Evolutionary conservation across 1,140 invertebrate species (phyloP).

Genomic region (Leguminivora glycinivorella): DNA sequence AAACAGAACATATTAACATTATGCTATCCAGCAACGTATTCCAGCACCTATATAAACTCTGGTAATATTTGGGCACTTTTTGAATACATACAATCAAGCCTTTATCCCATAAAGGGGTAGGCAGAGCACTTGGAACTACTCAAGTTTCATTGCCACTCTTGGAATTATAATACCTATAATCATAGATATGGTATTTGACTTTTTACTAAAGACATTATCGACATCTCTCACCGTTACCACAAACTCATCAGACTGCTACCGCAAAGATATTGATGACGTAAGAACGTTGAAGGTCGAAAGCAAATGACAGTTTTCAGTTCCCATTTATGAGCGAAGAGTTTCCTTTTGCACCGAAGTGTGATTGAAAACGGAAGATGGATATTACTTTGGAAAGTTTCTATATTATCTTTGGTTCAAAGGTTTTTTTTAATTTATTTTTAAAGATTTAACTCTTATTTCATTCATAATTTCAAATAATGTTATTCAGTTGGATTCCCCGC

Average conservation of each 20-base stretch:
- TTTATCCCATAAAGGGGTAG: too few relatives aligned
- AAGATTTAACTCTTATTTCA: too few relatives aligned
- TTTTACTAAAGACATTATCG: background rate
- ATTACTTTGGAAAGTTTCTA: background rate
- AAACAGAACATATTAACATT: too few relatives aligned
- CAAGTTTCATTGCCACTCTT: too few relatives aligned
- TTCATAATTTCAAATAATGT: too few relatives aligned
- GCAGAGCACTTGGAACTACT: too few relatives aligned
- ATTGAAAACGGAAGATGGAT: slow-evolving; percentile 1
- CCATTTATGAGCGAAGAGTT: background rate
- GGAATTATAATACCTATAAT: background rate
- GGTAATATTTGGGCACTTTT: too few relatives aligned
- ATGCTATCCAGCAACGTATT: too few relatives aligned
- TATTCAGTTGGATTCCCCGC: too few relatives aligned
- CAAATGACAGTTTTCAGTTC: slow-evolving; percentile 6
- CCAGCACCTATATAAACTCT: too few relatives aligned
- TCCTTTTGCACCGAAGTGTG: background rate
- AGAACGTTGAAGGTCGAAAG: background rate
- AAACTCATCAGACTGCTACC: background rate
- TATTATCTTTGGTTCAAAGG: background rate
- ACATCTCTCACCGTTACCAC: background rate
- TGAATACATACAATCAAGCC: too few relatives aligned
- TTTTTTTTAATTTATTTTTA: too few relatives aligned
- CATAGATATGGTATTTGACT: background rate
- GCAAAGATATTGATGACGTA: background rate